A percentile compares a stretch with the other conserved stretches of the same genome.
phyloP scores from a whole-genome alignment of 1,140 invertebrate genomes.

The Heliconius hewitsoni region DNA sequence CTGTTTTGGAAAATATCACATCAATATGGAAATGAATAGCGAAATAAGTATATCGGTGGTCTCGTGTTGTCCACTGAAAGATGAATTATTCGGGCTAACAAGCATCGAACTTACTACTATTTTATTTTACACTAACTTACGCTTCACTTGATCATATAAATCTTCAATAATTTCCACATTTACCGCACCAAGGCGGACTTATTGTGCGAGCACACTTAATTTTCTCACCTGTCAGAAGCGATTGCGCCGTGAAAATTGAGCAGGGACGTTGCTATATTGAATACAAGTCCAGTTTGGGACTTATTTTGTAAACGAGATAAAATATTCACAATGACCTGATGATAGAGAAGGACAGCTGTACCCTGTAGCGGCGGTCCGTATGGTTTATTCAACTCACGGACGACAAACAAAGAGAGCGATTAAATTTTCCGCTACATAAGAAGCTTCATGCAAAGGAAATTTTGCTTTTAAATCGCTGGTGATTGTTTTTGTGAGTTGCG shows the following conservation, averaged over 20 bases:
- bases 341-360: slow-evolving; percentile 45
- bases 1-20: too few species aligned
- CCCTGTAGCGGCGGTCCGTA: slow-evolving; percentile 50
- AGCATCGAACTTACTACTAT: not conserved
- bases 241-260: slow-evolving; percentile 62
- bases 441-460: slow-evolving; percentile 61
- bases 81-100: not conserved
- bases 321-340: slow-evolving; percentile 44
- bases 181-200: slow-evolving; percentile 39
- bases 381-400: slow-evolving; percentile 74
- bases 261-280: slow-evolving; percentile 54
- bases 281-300: slow-evolving; percentile 56
- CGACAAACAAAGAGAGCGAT: slow-evolving; percentile 70
- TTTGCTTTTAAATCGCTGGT: slow-evolving; percentile 43
- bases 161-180: slow-evolving; percentile 34
- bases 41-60: too few species aligned
- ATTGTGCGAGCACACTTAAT: slow-evolving; percentile 47
- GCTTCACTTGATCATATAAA: slow-evolving; percentile 19
- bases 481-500: slow-evolving; percentile 45
- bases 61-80: not conserved
- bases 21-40: too few species aligned
- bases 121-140: not conserved
- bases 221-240: slow-evolving; percentile 61
- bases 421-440: slow-evolving; percentile 78
- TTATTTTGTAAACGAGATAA: slow-evolving; percentile 52